Evolutionary conservation across 2,797 vertebrate genomes (phyloP).

Genomic region (Gymnodraco acuticeps): DNA sequence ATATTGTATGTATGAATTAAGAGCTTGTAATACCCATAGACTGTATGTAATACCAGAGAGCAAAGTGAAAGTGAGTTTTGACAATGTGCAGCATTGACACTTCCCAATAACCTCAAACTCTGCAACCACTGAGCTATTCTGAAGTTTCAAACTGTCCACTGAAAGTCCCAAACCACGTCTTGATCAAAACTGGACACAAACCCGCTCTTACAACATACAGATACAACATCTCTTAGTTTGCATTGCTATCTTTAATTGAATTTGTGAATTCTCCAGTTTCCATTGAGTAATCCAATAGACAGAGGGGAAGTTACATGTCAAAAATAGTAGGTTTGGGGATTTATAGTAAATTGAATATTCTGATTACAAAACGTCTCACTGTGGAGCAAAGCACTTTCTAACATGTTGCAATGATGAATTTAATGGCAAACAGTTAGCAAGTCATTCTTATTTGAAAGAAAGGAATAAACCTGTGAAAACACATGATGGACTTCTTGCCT

Average conservation of each 20-base stretch:
- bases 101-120: conserved; percentile 24
- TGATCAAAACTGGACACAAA: conserved; percentile 23
- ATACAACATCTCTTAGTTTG: background rate
- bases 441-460: background rate
- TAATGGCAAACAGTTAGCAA: background rate
- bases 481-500: background rate
- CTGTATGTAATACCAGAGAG: background rate
- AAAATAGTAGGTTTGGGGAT: conserved; percentile 33
- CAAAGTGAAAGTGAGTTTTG: conserved; percentile 13
- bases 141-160: conserved; percentile 31
- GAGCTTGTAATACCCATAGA: background rate
- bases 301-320: conserved; percentile 29
- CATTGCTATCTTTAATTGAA: background rate
- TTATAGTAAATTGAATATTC: conserved; percentile 6
- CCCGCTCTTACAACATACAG: conserved; percentile 55
- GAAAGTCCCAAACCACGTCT: conserved; percentile 58
- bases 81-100: conserved; percentile 18
- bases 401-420: background rate
- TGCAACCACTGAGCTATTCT: conserved; percentile 38
- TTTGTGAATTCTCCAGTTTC: conserved; percentile 28
- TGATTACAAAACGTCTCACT: background rate
- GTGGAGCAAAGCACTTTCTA: background rate
- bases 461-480: conserved; percentile 2
- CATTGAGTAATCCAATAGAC: conserved; percentile 13
- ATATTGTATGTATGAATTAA: background rate